Conservation (phyloP, 2,113 vertebrate genomes). For the Trachemys scripta region DNA sequence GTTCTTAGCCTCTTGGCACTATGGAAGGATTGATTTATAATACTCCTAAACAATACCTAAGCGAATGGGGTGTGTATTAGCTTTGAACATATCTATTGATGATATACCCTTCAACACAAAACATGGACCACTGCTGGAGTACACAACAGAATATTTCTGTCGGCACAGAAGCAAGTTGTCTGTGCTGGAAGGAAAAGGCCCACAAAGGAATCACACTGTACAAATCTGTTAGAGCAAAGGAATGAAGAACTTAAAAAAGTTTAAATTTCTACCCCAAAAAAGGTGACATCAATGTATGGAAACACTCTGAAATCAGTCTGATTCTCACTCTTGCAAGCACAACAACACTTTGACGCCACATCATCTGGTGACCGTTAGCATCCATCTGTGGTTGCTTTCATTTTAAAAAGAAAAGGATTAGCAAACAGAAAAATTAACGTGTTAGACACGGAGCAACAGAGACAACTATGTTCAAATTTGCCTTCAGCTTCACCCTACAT, state of each 20-base stretch:
- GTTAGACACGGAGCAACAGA: not conserved
- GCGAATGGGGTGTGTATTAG: not conserved
- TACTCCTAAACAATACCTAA: not conserved
- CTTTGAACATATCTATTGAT: not conserved
- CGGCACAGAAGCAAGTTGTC: not conserved
- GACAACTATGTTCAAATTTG: not conserved
- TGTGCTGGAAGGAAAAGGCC: not conserved
- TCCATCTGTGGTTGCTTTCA: constrained; percentile 57
- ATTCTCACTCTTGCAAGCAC: constrained; percentile 13
- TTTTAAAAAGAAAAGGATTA: constrained; percentile 2
- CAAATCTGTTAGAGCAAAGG: not conserved
- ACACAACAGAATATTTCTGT: not conserved
- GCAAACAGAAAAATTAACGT: constrained; percentile 37
- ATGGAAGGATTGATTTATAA: not conserved
- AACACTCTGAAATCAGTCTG: constrained; percentile 4
- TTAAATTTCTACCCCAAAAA: not conserved
- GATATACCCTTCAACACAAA: not conserved
- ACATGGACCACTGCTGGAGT: rapidly evolving
- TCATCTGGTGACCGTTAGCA: constrained; percentile 31
- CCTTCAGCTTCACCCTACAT: not conserved
- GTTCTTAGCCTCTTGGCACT: not conserved
- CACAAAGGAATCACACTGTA: not conserved
- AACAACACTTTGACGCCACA: not conserved
- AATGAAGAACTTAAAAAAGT: not conserved
- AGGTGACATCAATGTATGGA: not conserved